Percentiles rank a stretch among this genome's conserved stretches.
phyloP scores from a whole-genome alignment of 2,888 invertebrate species.

The Drosophila anomalipes region DNA sequence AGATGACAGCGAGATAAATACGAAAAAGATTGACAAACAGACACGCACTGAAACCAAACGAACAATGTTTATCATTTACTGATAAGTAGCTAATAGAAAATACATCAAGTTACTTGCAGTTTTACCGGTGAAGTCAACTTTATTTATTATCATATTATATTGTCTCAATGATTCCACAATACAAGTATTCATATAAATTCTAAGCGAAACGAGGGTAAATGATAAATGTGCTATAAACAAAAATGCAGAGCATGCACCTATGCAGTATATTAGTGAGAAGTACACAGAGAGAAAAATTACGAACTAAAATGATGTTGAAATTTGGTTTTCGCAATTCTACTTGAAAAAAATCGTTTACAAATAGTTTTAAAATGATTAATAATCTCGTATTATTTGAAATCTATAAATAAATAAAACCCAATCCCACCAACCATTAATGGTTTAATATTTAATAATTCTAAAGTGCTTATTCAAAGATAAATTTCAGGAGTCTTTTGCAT shows the following conservation, averaged over 20 bases:
- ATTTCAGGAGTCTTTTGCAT: background rate
- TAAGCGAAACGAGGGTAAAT: constrained; percentile 9
- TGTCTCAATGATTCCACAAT: constrained; percentile 3
- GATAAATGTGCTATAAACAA: background rate
- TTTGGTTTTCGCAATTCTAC: background rate
- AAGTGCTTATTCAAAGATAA: background rate
- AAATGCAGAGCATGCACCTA: background rate
- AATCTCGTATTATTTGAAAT: background rate
- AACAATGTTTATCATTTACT: constrained; percentile 1
- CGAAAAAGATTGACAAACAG: background rate
- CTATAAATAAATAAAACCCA: background rate
- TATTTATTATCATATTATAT: constrained; percentile 5
- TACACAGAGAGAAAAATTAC: background rate
- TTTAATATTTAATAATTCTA: background rate
- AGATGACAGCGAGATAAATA: background rate
- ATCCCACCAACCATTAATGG: background rate
- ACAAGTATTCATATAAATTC: background rate
- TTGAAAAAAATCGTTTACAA: background rate
- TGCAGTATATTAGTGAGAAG: background rate
- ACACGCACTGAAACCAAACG: background rate
- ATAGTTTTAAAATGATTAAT: background rate
- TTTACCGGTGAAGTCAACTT: constrained; percentile 30
- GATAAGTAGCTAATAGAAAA: constrained; percentile 11
- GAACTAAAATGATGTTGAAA: background rate
- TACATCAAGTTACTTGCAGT: background rate